Conservation (phyloP, 2,113 vertebrate species). For the Conger conger region DNA sequence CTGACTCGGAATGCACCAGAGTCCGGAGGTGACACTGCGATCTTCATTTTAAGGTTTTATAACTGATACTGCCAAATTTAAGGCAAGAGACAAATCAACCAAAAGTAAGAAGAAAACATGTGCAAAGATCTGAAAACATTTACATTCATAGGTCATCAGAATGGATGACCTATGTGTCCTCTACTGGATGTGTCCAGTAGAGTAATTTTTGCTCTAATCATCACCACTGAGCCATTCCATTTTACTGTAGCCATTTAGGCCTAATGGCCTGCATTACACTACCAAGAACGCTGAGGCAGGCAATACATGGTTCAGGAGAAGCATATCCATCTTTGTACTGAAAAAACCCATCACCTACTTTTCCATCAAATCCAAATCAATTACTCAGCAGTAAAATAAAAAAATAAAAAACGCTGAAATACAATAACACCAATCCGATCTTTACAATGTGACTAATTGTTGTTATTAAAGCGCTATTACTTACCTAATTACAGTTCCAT, state of each 20-base stretch:
- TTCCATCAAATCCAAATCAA: slow-evolving; percentile 39
- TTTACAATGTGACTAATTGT: slow-evolving; percentile 54
- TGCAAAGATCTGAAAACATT: slow-evolving; percentile 39
- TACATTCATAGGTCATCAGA: slow-evolving; percentile 32
- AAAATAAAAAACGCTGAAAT: neutral
- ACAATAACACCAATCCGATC: slow-evolving; percentile 30
- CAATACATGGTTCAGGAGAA: slow-evolving; percentile 29
- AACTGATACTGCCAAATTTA: slow-evolving; percentile 20
- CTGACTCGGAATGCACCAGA: neutral
- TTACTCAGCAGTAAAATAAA: slow-evolving; percentile 29
- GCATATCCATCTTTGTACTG: slow-evolving; percentile 13
- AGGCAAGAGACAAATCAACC: slow-evolving; percentile 16
- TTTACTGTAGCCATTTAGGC: neutral
- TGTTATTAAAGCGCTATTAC: slow-evolving; percentile 52
- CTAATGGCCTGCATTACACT: slow-evolving; percentile 15
- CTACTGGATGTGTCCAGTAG: too few species aligned
- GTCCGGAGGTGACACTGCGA: slow-evolving; percentile 48
- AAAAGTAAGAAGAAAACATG: slow-evolving; percentile 43
- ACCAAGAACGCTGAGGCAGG: neutral
- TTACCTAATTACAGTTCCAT: slow-evolving; percentile 46
- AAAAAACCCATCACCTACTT: slow-evolving; percentile 30
- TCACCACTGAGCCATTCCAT: neutral
- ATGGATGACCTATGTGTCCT: too few species aligned
- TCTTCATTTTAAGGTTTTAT: slow-evolving; percentile 49
- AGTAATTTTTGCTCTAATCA: neutral